Conservation (phyloP, 2,113 vertebrate genomes). For the Eurystomus gularis region DNA sequence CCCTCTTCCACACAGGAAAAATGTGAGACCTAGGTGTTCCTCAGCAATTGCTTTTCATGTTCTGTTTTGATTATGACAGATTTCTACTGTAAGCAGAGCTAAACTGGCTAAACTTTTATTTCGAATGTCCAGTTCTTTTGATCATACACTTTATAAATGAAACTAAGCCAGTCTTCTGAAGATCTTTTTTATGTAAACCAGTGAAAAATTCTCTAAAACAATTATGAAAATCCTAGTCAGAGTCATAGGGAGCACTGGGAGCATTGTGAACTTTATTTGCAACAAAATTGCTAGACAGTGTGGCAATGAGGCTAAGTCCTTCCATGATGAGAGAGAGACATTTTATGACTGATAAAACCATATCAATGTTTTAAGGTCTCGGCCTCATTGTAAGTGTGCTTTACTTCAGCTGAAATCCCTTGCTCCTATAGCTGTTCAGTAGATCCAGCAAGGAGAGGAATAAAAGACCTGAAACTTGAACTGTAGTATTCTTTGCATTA, state of each 20-base stretch:
- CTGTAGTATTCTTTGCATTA: neutral
- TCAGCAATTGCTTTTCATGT: neutral
- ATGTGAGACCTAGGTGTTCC: neutral
- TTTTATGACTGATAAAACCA: neutral
- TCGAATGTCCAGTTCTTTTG: neutral
- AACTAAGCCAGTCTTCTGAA: neutral
- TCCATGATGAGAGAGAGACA: neutral
- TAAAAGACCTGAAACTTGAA: neutral
- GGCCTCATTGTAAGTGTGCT: neutral
- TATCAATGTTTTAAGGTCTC: neutral
- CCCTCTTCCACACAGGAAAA: neutral
- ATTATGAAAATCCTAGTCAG: neutral
- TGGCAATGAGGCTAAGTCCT: neutral
- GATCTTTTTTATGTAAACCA: neutral
- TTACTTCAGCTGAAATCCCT: neutral
- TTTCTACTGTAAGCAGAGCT: neutral
- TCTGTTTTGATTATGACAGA: neutral
- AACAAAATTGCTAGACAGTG: neutral
- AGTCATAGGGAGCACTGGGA: neutral
- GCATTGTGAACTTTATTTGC: neutral
- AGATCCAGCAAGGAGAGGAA: neutral
- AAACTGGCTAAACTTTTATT: neutral
- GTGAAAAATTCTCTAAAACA: neutral
- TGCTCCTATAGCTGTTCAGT: neutral
- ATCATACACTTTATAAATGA: neutral